A percentile compares a stretch with the other conserved stretches of the same genome.
Conservation (phyloP, 2,888 invertebrate species). For the Cryptocheilus praepositus region DNA sequence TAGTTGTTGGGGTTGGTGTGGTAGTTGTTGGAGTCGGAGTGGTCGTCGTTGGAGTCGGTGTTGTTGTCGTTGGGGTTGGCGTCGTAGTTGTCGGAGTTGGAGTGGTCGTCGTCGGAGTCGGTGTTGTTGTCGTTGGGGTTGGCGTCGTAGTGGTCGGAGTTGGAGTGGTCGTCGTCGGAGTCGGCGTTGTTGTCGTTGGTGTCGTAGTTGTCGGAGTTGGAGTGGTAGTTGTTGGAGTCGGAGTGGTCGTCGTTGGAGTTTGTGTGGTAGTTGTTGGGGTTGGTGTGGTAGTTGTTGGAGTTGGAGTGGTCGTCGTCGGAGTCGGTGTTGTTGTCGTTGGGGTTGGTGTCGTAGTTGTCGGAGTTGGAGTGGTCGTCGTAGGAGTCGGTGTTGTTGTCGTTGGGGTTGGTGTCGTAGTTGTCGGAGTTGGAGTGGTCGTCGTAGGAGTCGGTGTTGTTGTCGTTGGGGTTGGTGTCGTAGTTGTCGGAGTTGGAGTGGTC, state of each 20-base stretch:
- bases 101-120: background rate
- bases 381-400: background rate
- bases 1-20: background rate
- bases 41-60: background rate
- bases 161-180: background rate
- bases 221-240: constrained; percentile 36
- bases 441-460: background rate
- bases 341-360: background rate
- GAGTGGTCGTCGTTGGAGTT: background rate
- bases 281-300: background rate
- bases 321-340: background rate
- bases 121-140: background rate
- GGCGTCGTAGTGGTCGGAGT: background rate
- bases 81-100: background rate
- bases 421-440: constrained; percentile 19
- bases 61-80: background rate
- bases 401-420: constrained; percentile 41
- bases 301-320: background rate
- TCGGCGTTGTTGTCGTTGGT: constrained; percentile 4
- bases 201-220: constrained; percentile 50
- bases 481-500: background rate
- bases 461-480: background rate
- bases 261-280: background rate
- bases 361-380: background rate
- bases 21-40: background rate